A percentile compares a stretch with the other conserved stretches of the same genome.
Conservation (phyloP, 2,888 invertebrate species). For the Temnothorax ravouxi region DNA sequence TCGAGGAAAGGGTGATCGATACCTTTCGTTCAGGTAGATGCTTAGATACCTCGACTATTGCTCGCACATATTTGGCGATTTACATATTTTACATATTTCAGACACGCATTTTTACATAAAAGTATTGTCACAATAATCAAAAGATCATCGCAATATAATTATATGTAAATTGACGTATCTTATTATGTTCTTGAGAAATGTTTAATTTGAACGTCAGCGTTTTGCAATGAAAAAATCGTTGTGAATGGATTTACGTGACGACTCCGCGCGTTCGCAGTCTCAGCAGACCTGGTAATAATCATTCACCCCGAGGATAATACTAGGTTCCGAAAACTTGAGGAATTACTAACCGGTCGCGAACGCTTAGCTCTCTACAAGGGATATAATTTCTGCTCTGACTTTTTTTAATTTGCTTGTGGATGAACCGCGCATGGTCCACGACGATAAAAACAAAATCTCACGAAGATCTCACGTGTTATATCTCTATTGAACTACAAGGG, state of each 20-base stretch:
- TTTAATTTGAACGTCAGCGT: background rate
- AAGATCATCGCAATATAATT: background rate
- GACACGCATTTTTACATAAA: background rate
- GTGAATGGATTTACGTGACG: slow-evolving; percentile 14
- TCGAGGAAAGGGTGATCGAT: background rate
- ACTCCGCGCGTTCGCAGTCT: background rate
- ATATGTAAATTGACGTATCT: background rate
- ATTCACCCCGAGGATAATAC: slow-evolving; percentile 65
- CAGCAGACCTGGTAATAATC: slow-evolving; percentile 68
- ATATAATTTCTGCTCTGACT: slow-evolving; percentile 68
- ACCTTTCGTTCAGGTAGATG: background rate
- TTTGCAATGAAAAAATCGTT: background rate
- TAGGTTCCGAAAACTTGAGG: slow-evolving; percentile 69
- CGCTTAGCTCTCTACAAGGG: slow-evolving; percentile 62
- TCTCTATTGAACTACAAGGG: background rate
- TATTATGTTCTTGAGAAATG: background rate
- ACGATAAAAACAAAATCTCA: background rate
- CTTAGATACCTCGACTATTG: background rate
- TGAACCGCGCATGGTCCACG: background rate
- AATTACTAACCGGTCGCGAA: slow-evolving; percentile 66
- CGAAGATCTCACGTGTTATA: background rate
- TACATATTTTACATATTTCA: background rate
- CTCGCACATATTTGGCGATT: background rate
- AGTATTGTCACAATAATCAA: background rate
- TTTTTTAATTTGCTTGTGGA: slow-evolving; percentile 21